Percentiles rank a stretch among this genome's conserved stretches.
phyloP scores from a whole-genome alignment of 2,888 invertebrate species.

The Diaprepes abbreviatus region DNA sequence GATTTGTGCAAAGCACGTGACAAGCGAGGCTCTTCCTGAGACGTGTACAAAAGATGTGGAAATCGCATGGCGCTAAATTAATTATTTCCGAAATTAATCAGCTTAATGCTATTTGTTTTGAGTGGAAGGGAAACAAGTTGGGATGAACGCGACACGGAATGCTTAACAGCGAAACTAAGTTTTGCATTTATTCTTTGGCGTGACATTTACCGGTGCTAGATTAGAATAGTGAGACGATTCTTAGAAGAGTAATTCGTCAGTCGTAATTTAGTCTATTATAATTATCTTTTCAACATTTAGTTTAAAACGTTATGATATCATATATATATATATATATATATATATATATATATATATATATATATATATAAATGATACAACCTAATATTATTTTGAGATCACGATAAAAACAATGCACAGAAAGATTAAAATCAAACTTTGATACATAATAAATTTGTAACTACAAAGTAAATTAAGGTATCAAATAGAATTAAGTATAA shows the following conservation, averaged over 20 bases:
- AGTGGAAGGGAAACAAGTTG: slow-evolving; percentile 19
- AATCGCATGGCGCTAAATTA: slow-evolving; percentile 36
- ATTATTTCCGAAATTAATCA: slow-evolving; percentile 47
- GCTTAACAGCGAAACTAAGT: not conserved
- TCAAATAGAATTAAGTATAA: too few relatives aligned
- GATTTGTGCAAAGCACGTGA: slow-evolving; percentile 2
- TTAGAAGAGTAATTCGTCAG: not conserved
- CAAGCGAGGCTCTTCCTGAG: not conserved
- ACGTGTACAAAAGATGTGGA: slow-evolving; percentile 8
- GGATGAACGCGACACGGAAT: slow-evolving; percentile 18
- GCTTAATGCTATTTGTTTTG: slow-evolving; percentile 31
- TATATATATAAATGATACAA: too few relatives aligned
- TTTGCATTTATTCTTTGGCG: not conserved
- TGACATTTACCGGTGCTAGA: not conserved
- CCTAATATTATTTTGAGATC: too few relatives aligned
- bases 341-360: too few relatives aligned
- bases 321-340: too few relatives aligned
- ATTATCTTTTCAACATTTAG: too few relatives aligned
- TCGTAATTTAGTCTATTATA: not conserved
- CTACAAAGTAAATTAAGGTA: too few relatives aligned
- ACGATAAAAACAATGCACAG: too few relatives aligned
- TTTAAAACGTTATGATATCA: too few relatives aligned
- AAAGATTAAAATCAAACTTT: too few relatives aligned
- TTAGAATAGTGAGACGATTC: not conserved
- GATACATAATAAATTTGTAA: too few relatives aligned